Evolutionary conservation across 2,797 vertebrate species (phyloP).

Genomic region (Pangasius larnaudii): DNA sequence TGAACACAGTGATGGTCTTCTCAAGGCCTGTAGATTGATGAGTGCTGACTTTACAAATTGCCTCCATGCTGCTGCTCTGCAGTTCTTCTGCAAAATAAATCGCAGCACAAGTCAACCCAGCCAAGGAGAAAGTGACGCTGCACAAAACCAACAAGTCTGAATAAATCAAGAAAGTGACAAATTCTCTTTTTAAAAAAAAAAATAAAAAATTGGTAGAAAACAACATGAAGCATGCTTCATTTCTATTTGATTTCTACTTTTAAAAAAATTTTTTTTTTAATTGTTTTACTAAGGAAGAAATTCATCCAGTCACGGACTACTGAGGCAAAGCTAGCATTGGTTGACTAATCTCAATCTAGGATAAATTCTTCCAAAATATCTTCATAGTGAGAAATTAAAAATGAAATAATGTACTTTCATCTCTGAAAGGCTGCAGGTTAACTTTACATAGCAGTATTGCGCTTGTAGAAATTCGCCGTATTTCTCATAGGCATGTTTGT

Average conservation of each 20-base stretch:
- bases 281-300: background rate
- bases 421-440: background rate
- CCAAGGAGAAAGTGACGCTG: background rate
- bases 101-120: background rate
- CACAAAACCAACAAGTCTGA: background rate
- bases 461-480: background rate
- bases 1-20: slow-evolving; percentile 89
- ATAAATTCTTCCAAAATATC: background rate
- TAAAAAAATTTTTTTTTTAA: no score
- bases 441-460: background rate
- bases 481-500: no score
- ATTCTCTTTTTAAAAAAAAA: background rate
- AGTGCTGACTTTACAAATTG: slow-evolving; percentile 58
- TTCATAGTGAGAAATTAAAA: background rate
- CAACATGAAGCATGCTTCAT: no score
- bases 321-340: background rate
- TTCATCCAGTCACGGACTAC: background rate
- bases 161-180: slow-evolving; percentile 4
- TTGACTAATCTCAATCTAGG: background rate
- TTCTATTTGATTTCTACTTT: background rate
- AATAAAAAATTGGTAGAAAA: background rate
- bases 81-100: slow-evolving; percentile 41
- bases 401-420: background rate
- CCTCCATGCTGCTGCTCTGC: slow-evolving; percentile 69
- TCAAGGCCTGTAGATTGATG: slow-evolving; percentile 77